These are phyloP conservation scores for Clarias laeviceps DNA, from an alignment of 2,797 vertebrate genomes.

Conservation along the genomic window DNA sequence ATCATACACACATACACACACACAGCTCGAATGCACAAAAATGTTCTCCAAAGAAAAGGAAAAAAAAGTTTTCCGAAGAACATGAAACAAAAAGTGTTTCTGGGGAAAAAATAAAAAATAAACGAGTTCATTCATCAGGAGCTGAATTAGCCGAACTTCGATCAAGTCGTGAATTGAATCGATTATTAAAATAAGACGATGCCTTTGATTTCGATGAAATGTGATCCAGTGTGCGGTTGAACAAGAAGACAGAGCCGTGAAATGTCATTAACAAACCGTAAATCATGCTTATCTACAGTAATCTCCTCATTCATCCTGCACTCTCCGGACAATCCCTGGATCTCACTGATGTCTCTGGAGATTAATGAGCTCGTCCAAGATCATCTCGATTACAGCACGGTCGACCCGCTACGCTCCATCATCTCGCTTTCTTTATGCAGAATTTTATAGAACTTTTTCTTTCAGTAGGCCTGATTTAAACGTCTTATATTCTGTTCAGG, in stretches of 20 bases:
- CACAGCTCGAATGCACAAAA: slow-evolving; percentile 1
- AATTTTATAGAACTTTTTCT: background rate
- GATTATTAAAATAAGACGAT: slow-evolving; percentile 53
- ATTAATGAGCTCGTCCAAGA: slow-evolving; percentile 71
- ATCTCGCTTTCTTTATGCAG: background rate
- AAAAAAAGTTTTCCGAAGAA: slow-evolving; percentile 57
- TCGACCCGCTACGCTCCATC: slow-evolving; percentile 52
- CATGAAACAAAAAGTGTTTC: slow-evolving; percentile 32
- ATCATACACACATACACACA: slow-evolving; percentile 50
- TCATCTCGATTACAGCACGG: slow-evolving; percentile 63
- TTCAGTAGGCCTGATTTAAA: background rate
- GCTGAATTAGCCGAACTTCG: slow-evolving; percentile 56
- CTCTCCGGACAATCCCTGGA: slow-evolving; percentile 53
- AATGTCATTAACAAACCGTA: slow-evolving; percentile 48
- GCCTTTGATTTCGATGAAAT: background rate
- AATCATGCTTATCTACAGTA: slow-evolving; percentile 60
- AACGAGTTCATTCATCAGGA: slow-evolving; percentile 62
- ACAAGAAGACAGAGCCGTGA: slow-evolving; percentile 52
- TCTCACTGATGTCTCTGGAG: slow-evolving; percentile 47
- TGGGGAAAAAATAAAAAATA: background rate
- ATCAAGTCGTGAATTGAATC: slow-evolving; percentile 60
- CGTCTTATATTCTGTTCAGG: background rate
- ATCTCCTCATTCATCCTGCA: slow-evolving; percentile 59
- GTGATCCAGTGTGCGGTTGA: slow-evolving; percentile 20
- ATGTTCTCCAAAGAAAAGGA: slow-evolving; percentile 22